Conservation (phyloP, 2,888 invertebrate genomes). For the Tinea pellionella region DNA sequence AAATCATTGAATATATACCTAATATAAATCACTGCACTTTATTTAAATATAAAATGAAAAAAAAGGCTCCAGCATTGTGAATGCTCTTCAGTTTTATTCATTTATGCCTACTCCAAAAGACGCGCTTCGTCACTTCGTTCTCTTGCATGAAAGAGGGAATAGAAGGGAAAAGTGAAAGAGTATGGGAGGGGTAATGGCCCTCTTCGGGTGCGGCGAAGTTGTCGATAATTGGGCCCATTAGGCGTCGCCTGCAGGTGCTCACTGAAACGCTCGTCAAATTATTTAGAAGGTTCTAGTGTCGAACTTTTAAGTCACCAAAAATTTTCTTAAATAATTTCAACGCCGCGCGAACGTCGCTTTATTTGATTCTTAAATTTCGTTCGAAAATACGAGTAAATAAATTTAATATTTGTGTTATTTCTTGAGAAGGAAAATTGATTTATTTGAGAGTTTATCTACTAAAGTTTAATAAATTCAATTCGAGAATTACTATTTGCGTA, state of each 20-base stretch:
- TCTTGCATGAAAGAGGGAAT: slow-evolving; percentile 6
- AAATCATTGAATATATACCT: no score
- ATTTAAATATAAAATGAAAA: background rate
- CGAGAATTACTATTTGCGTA: background rate
- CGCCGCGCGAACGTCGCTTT: background rate
- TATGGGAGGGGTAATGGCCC: slow-evolving; percentile 42
- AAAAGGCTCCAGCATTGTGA: background rate
- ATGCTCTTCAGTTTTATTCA: slow-evolving; percentile 2
- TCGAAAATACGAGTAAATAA: background rate
- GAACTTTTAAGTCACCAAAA: slow-evolving; percentile 28
- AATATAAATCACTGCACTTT: background rate
- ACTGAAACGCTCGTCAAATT: slow-evolving; percentile 30
- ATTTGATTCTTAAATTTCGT: background rate
- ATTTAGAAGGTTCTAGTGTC: slow-evolving; percentile 28
- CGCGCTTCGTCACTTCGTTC: slow-evolving; percentile 13
- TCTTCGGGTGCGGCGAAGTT: slow-evolving; percentile 38
- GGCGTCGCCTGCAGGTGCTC: slow-evolving; percentile 44
- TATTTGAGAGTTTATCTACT: background rate
- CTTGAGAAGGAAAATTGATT: background rate
- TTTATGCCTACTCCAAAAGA: slow-evolving; percentile 9
- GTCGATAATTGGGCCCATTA: slow-evolving; percentile 59
- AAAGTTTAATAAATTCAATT: background rate
- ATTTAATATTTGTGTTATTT: background rate
- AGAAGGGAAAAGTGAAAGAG: slow-evolving; percentile 10
- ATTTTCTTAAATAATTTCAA: slow-evolving; percentile 29